Conservation (phyloP, 2,113 vertebrate genomes). For the Rallus limicola region DNA sequence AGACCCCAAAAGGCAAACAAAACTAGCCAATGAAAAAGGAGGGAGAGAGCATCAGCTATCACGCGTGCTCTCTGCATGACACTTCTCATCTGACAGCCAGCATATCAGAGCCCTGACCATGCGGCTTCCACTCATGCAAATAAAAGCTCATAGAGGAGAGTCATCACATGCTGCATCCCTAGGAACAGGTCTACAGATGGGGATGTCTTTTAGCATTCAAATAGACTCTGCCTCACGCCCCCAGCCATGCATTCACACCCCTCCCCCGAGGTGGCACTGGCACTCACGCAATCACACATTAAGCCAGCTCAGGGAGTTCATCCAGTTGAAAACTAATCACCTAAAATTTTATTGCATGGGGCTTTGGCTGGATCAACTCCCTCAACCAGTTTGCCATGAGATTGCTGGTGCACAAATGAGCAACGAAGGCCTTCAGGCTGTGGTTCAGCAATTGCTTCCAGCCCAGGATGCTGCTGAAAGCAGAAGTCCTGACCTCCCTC, state of each 20-base stretch:
- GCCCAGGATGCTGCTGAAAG: background rate
- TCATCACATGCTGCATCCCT: background rate
- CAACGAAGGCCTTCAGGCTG: background rate
- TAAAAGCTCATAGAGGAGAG: background rate
- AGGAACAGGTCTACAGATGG: background rate
- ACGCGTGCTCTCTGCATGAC: background rate
- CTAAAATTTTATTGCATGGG: background rate
- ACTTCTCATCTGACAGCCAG: background rate
- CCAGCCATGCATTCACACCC: background rate
- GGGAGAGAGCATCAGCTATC: background rate
- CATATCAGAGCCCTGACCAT: background rate
- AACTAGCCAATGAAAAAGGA: background rate
- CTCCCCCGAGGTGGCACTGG: background rate
- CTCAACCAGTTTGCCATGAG: conserved; percentile 34
- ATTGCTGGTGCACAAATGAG: background rate
- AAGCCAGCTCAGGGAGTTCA: conserved; percentile 32
- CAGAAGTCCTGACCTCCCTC: background rate
- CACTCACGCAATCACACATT: background rate
- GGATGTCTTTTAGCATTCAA: background rate
- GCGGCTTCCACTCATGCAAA: background rate
- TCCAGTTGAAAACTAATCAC: conserved; percentile 26
- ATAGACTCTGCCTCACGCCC: background rate
- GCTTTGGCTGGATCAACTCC: conserved; percentile 40
- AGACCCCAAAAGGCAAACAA: background rate
- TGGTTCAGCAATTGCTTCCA: background rate